phyloP scores from a whole-genome alignment of 1,140 invertebrate genomes.

The Nymphalis io region DNA sequence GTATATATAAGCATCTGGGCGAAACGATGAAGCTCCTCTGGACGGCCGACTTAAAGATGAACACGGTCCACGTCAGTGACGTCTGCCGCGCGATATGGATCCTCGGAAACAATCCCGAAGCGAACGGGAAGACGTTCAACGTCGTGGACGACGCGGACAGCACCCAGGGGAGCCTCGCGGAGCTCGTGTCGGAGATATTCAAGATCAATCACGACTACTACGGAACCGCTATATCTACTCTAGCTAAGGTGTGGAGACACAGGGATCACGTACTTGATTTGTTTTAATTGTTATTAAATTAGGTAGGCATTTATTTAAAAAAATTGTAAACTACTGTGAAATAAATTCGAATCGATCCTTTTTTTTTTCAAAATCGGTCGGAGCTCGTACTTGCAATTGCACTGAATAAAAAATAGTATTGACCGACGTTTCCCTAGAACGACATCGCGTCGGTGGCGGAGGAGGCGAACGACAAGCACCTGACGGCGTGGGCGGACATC shows the following conservation, averaged over 20 bases:
- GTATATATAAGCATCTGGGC: slow-evolving; percentile 92
- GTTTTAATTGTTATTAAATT: too few species aligned
- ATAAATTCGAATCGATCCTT: too few species aligned
- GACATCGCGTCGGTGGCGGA: slow-evolving; percentile 90
- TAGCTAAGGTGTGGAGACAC: slow-evolving; percentile 87
- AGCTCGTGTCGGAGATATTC: slow-evolving; percentile 90
- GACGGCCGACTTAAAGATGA: slow-evolving; percentile 91
- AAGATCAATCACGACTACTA: slow-evolving; percentile 93
- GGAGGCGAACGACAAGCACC: slow-evolving; percentile 95
- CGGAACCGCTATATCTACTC: slow-evolving; percentile 88
- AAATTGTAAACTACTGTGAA: too few species aligned
- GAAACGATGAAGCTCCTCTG: slow-evolving; percentile 96
- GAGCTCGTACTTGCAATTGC: too few species aligned
- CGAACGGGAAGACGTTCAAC: slow-evolving; percentile 87
- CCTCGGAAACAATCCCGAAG: slow-evolving; percentile 66
- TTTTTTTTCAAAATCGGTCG: too few species aligned
- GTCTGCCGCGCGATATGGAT: slow-evolving; percentile 89
- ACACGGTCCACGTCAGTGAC: slow-evolving; percentile 93
- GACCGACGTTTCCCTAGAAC: slow-evolving; percentile 65
- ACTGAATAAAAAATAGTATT: too few species aligned
- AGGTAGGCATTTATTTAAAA: too few species aligned
- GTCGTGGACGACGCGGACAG: slow-evolving; percentile 91
- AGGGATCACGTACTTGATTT: too few species aligned
- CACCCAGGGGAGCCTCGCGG: slow-evolving; percentile 90
- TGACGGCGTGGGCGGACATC: slow-evolving; percentile 93